These are phyloP conservation scores for Tenebrio molitor DNA, from an alignment of 1,140 invertebrate species.

Conservation along the genomic window DNA sequence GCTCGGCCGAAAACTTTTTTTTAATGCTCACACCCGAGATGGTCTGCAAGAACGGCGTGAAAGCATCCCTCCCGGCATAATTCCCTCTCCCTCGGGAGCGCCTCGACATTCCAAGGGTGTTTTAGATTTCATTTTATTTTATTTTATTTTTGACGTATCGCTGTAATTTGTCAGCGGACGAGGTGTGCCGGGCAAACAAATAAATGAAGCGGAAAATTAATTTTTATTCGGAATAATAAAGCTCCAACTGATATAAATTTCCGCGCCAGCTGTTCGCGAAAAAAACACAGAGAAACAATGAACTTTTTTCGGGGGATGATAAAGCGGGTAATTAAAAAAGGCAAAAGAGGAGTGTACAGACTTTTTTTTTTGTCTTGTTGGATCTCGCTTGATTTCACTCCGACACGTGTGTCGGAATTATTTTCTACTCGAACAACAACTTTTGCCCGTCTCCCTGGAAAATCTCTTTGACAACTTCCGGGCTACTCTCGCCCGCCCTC, in stretches of 20 bases:
- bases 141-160: conserved; percentile 4
- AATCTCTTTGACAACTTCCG: no score
- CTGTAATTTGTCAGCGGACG: neutral
- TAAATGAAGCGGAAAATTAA: conserved; percentile 19
- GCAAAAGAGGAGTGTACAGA: neutral
- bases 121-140: no score
- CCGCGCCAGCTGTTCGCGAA: neutral
- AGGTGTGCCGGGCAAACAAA: neutral
- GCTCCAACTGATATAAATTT: conserved; percentile 5
- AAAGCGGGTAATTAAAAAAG: neutral
- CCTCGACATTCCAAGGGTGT: neutral
- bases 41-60: neutral
- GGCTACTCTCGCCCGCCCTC: no score
- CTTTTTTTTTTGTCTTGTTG: no score
- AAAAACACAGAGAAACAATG: neutral
- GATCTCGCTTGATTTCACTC: no score
- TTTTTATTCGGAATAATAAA: conserved; percentile 16
- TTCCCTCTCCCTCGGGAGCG: neutral
- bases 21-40: neutral
- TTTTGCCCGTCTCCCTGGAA: no score
- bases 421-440: no score
- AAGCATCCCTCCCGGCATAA: neutral
- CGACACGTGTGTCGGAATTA: no score
- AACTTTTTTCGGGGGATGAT: neutral
- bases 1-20: neutral